A percentile compares a stretch with the other conserved stretches of the same genome.
Evolutionary conservation across 2,888 invertebrate genomes (phyloP).

Genomic region (Agapostemon virescens): DNA sequence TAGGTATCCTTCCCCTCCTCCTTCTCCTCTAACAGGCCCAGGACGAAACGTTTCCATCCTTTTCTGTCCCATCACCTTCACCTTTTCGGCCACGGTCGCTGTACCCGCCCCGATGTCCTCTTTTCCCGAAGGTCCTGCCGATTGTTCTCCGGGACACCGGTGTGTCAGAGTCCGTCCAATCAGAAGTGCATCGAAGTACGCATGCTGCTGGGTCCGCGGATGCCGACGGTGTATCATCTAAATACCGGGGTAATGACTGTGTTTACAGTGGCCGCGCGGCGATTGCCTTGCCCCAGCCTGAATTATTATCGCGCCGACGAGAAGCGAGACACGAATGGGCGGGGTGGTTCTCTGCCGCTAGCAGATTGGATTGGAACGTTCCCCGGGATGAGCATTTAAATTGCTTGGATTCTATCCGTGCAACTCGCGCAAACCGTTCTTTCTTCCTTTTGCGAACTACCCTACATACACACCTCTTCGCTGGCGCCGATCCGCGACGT

Average conservation of each 20-base stretch:
- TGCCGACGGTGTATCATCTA: slow-evolving; percentile 47
- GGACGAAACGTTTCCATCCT: too few relatives aligned
- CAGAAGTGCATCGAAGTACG: slow-evolving; percentile 47
- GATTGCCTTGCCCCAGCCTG: slow-evolving; percentile 57
- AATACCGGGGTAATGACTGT: slow-evolving; percentile 62
- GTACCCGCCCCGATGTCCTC: too few relatives aligned
- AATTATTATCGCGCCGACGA: slow-evolving; percentile 66
- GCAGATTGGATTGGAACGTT: slow-evolving; percentile 70
- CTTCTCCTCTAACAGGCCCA: too few relatives aligned
- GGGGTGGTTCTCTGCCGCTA: slow-evolving; percentile 43
- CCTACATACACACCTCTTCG: background rate
- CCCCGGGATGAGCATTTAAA: slow-evolving; percentile 64
- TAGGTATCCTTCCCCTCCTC: too few relatives aligned
- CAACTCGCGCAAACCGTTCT: slow-evolving; percentile 26
- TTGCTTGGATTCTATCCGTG: slow-evolving; percentile 55
- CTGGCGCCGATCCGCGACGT: slow-evolving; percentile 1
- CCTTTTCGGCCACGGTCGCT: too few relatives aligned
- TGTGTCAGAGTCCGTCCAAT: slow-evolving; percentile 37
- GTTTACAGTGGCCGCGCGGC: slow-evolving; percentile 42
- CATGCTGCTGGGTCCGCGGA: slow-evolving; percentile 31
- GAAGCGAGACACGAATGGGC: slow-evolving; percentile 52
- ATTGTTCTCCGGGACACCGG: background rate
- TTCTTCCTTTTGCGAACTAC: slow-evolving; percentile 8
- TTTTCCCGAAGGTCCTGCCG: too few relatives aligned
- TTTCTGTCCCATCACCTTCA: too few relatives aligned